These are phyloP conservation scores for Corythaeola cristata DNA, from an alignment of 2,113 vertebrate genomes.

Conservation along the genomic window DNA sequence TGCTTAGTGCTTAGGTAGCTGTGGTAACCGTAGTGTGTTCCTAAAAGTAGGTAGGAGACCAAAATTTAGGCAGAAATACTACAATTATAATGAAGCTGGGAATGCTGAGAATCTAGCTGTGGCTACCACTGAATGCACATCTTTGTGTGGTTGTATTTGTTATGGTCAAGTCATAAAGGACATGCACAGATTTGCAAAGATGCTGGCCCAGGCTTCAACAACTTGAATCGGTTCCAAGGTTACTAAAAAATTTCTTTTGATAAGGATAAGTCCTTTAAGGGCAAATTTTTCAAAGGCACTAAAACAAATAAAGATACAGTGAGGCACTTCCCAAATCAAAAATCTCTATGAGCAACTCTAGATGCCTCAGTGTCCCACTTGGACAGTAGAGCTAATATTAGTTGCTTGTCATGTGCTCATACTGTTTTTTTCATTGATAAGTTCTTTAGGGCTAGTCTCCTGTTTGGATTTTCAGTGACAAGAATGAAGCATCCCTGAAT, in stretches of 20 bases:
- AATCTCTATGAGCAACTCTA: background rate
- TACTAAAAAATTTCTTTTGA: background rate
- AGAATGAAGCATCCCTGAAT: background rate
- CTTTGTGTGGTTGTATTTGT: background rate
- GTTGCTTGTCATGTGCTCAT: background rate
- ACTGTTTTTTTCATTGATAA: background rate
- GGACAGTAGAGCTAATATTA: background rate
- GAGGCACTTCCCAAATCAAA: background rate
- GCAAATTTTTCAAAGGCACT: background rate
- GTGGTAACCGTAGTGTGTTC: slow-evolving; percentile 31
- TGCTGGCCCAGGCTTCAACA: background rate
- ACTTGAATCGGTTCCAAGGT: background rate
- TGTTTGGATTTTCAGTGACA: background rate
- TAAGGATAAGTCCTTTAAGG: background rate
- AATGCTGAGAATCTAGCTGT: background rate
- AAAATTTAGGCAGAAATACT: background rate
- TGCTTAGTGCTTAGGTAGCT: slow-evolving; percentile 34
- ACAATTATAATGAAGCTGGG: background rate
- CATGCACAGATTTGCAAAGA: background rate
- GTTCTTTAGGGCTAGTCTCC: background rate
- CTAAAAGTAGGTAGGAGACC: background rate
- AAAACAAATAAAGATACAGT: background rate
- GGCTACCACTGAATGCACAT: background rate
- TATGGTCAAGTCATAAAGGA: background rate
- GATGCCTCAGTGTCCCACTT: background rate